Conservation (phyloP, 1,140 invertebrate genomes). For the Pseudomyrmex sp. region DNA sequence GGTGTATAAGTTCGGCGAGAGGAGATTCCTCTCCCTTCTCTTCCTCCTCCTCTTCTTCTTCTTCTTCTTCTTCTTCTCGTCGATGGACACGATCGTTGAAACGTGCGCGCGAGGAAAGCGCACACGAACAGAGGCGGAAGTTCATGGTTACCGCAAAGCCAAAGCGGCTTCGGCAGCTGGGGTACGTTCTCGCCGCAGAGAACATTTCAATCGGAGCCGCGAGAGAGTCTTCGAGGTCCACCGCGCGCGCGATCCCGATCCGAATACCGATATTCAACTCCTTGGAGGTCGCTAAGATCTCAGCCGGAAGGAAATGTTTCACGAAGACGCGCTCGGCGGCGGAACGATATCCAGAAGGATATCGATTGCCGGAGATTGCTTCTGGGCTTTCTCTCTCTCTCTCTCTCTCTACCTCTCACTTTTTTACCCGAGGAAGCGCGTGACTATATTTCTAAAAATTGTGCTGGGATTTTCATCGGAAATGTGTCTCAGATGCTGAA, state of each 20-base stretch:
- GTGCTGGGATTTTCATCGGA: background rate
- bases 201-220: constrained; percentile 70
- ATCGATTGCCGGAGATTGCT: constrained; percentile 56
- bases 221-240: constrained; percentile 63
- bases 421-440: constrained; percentile 28
- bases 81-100: constrained; percentile 35
- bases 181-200: constrained; percentile 34
- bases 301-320: constrained; percentile 58
- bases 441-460: constrained; percentile 29
- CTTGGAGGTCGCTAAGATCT: constrained; percentile 61
- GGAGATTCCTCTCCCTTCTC: background rate
- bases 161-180: constrained; percentile 40
- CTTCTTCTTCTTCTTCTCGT: no score
- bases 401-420: background rate
- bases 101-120: constrained; percentile 9
- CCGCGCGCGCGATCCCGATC: constrained; percentile 64
- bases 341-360: constrained; percentile 45
- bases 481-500: background rate
- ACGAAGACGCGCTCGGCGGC: constrained; percentile 18
- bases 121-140: constrained; percentile 60
- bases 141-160: constrained; percentile 59
- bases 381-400: background rate
- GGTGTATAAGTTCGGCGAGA: constrained; percentile 42
- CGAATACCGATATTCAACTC: constrained; percentile 69
- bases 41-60: background rate